phyloP scores from a whole-genome alignment of 1,140 invertebrate species.

The Euura saliciscinereae region DNA sequence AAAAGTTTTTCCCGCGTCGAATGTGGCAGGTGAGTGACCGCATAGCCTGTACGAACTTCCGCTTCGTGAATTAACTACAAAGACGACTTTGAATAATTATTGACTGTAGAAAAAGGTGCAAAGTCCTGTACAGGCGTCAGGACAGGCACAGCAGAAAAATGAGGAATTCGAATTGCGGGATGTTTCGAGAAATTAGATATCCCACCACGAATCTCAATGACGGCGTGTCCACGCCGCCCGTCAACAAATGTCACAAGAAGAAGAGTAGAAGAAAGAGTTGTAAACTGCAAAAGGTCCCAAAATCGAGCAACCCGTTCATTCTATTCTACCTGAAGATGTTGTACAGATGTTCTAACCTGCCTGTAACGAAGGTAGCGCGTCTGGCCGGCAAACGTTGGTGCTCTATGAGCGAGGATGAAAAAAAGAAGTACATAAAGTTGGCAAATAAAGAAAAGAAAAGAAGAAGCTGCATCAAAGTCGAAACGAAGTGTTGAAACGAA shows the following conservation, averaged over 20 bases:
- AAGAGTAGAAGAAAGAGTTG: too few species aligned
- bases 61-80: not conserved
- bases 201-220: too few species aligned
- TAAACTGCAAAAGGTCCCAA: not conserved
- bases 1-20: not conserved
- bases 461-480: not conserved
- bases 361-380: conserved; percentile 37
- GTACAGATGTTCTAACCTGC: conserved; percentile 27
- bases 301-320: conserved; percentile 43
- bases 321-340: conserved; percentile 46
- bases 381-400: conserved; percentile 43
- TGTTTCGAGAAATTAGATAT: not conserved
- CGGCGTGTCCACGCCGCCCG: too few species aligned
- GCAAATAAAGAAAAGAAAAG: conserved; percentile 17
- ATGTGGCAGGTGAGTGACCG: not conserved
- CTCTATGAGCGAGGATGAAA: conserved; percentile 30
- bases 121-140: not conserved
- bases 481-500: not conserved
- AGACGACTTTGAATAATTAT: not conserved
- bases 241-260: too few species aligned
- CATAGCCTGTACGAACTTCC: not conserved
- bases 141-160: not conserved
- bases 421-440: conserved; percentile 32
- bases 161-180: not conserved
- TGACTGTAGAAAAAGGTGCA: not conserved